Percentiles rank a stretch among this genome's conserved stretches.
Evolutionary conservation across 1,140 invertebrate genomes (phyloP).

Genomic region (Drosophila cardini): DNA sequence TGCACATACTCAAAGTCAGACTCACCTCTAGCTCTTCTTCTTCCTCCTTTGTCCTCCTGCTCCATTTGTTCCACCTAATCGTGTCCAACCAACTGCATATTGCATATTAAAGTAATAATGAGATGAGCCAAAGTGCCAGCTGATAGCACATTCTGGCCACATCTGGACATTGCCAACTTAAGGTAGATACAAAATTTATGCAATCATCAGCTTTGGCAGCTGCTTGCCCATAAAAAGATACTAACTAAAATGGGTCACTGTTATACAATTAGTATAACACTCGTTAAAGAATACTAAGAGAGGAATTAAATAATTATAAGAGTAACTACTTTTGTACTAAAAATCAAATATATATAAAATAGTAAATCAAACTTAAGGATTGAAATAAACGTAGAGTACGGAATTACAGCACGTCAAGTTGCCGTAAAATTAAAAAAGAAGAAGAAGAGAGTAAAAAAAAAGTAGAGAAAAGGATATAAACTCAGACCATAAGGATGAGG

Average conservation of each 20-base stretch:
- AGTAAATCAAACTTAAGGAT: slow-evolving; percentile 3
- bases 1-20: slow-evolving; percentile 51
- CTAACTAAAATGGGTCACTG: slow-evolving; percentile 2
- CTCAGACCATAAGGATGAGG: slow-evolving; percentile 29
- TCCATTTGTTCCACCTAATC: background rate
- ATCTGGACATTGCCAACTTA: slow-evolving; percentile 29
- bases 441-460: slow-evolving; percentile 24
- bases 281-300: background rate
- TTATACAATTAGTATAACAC: background rate
- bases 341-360: slow-evolving; percentile 7
- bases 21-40: too few species aligned
- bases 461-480: slow-evolving; percentile 17
- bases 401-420: slow-evolving; percentile 43
- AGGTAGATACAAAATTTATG: slow-evolving; percentile 31
- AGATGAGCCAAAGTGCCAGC: slow-evolving; percentile 50
- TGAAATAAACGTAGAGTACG: slow-evolving; percentile 31
- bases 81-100: slow-evolving; percentile 24
- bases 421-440: slow-evolving; percentile 21
- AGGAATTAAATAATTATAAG: too few species aligned
- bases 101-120: slow-evolving; percentile 58
- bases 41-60: background rate
- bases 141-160: slow-evolving; percentile 29
- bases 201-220: slow-evolving; percentile 26
- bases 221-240: background rate
- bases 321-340: too few species aligned